These are phyloP conservation scores for Linnaemya tessellans DNA, from an alignment of 2,888 invertebrate species.

Conservation along the genomic window DNA sequence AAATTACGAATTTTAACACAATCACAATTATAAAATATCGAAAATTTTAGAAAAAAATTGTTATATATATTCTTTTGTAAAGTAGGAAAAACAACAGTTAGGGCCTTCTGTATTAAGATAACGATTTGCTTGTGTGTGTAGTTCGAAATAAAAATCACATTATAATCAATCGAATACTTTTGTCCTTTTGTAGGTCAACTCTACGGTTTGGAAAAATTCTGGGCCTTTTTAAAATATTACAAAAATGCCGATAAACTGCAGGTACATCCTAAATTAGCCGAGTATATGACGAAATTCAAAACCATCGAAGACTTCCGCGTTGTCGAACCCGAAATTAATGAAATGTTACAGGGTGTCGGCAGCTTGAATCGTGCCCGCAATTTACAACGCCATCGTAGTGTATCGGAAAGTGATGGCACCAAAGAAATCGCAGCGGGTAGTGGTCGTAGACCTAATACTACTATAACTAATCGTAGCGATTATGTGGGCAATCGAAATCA, in stretches of 20 bases:
- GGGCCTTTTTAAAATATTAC: slow-evolving; percentile 99
- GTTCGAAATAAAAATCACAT: too few relatives aligned
- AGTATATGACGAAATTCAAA: slow-evolving; percentile 90
- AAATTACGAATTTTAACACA: too few relatives aligned
- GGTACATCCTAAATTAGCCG: slow-evolving; percentile 89
- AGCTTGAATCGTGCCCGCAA: slow-evolving; percentile 84
- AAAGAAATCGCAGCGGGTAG: slow-evolving; percentile 78
- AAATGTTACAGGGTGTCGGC: slow-evolving; percentile 85
- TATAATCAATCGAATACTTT: not conserved
- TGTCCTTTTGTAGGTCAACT: slow-evolving; percentile 88
- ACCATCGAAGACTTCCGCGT: slow-evolving; percentile 95
- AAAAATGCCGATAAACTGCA: slow-evolving; percentile 90
- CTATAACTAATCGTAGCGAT: slow-evolving; percentile 83
- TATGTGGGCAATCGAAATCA: slow-evolving; percentile 81
- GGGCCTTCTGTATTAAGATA: too few relatives aligned
- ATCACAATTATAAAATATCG: too few relatives aligned
- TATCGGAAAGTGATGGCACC: slow-evolving; percentile 86
- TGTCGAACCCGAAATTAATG: slow-evolving; percentile 86
- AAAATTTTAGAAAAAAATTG: too few relatives aligned
- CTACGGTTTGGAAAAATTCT: slow-evolving; percentile 99
- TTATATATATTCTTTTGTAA: too few relatives aligned
- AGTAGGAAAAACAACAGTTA: too few relatives aligned
- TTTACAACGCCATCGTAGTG: slow-evolving; percentile 86
- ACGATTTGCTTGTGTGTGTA: too few relatives aligned
- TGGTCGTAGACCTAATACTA: slow-evolving; percentile 80